These are phyloP conservation scores for Larimichthys polyactis DNA, from an alignment of 2,113 vertebrate species.

Conservation along the genomic window DNA sequence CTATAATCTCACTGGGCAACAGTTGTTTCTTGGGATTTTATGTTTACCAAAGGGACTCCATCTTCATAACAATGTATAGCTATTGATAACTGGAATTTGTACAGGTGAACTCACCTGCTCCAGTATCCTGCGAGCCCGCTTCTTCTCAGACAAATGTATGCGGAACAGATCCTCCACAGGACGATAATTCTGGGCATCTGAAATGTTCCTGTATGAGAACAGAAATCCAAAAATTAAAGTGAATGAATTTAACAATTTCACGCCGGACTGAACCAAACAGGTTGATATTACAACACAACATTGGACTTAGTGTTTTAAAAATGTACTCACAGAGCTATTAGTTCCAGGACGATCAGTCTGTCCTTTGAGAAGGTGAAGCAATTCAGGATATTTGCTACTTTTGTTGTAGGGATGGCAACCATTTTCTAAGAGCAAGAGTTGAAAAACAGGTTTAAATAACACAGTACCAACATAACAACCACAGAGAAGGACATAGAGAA, in stretches of 20 bases:
- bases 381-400: slow-evolving; percentile 97
- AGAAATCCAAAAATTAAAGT: not conserved
- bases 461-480: not conserved
- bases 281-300: not conserved
- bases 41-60: not conserved
- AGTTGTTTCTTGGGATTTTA: not conserved
- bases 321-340: slow-evolving; percentile 94
- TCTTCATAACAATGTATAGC: not conserved
- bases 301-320: not conserved
- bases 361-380: slow-evolving; percentile 98
- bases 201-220: slow-evolving; percentile 89
- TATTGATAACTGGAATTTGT: not conserved
- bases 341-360: slow-evolving; percentile 93
- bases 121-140: slow-evolving; percentile 94
- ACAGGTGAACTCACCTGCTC: slow-evolving; percentile 88
- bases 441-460: slow-evolving; percentile 3
- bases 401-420: slow-evolving; percentile 95
- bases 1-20: not conserved
- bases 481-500: not conserved
- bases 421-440: slow-evolving; percentile 90
- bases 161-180: slow-evolving; percentile 97
- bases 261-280: not conserved
- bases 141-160: slow-evolving; percentile 94
- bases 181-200: slow-evolving; percentile 95
- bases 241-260: not conserved